These are phyloP conservation scores for Drosophila virilis DNA, from an alignment of 1,140 invertebrate species.

Conservation along the genomic window DNA sequence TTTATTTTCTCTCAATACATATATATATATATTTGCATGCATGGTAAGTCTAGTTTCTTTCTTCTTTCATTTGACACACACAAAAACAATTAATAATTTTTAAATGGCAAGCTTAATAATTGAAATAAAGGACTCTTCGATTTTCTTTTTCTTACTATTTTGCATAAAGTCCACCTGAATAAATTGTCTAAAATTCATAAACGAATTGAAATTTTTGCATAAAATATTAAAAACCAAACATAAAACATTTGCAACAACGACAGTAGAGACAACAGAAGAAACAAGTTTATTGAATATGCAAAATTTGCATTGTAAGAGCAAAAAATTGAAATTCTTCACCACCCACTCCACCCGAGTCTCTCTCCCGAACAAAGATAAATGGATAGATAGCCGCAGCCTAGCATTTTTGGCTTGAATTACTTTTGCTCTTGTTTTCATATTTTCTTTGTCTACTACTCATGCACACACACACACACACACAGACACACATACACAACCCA, in stretches of 20 bases:
- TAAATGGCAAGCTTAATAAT: too few relatives aligned
- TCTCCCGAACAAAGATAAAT: constrained; percentile 40
- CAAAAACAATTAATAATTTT: too few relatives aligned
- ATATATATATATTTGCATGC: too few relatives aligned
- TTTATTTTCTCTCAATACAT: too few relatives aligned
- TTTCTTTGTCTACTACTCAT: constrained; percentile 65
- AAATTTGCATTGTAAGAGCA: constrained; percentile 45
- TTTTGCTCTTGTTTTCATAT: constrained; percentile 67
- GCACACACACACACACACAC: constrained; percentile 38
- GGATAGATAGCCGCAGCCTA: constrained; percentile 56
- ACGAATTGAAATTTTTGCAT: constrained; percentile 48
- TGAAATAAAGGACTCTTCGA: too few relatives aligned
- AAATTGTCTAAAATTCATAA: constrained; percentile 53
- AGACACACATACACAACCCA: constrained; percentile 1
- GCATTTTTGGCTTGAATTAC: constrained; percentile 45
- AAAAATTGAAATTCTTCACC: constrained; percentile 24
- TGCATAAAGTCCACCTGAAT: constrained; percentile 12
- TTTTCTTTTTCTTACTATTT: too few relatives aligned
- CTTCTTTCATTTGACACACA: too few relatives aligned
- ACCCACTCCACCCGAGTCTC: background rate
- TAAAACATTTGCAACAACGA: constrained; percentile 33
- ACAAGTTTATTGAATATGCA: constrained; percentile 72
- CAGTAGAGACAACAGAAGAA: constrained; percentile 45
- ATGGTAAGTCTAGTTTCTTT: too few relatives aligned
- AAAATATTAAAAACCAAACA: constrained; percentile 53